Conservation (phyloP, 2,888 invertebrate species). For the Cataglyphis livida region DNA sequence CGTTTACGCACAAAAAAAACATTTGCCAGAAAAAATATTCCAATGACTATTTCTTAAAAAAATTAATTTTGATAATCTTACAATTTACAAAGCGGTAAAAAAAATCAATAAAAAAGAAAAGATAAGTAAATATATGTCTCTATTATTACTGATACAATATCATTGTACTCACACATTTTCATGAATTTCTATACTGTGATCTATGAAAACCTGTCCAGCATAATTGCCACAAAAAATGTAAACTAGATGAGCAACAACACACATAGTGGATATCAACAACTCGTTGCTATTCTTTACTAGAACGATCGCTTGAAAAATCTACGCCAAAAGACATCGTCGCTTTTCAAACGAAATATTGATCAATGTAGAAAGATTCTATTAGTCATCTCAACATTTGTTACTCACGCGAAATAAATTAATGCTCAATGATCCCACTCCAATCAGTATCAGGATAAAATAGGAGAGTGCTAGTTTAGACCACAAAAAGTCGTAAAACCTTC, state of each 20-base stretch:
- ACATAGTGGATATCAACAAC: background rate
- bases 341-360: background rate
- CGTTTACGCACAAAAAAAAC: background rate
- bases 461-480: background rate
- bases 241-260: background rate
- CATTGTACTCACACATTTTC: constrained; percentile 6
- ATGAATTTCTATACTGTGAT: background rate
- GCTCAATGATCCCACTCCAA: background rate
- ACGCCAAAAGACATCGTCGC: background rate
- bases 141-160: background rate
- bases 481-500: background rate
- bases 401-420: constrained; percentile 8
- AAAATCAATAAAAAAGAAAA: background rate
- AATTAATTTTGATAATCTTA: background rate
- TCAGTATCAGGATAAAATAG: background rate
- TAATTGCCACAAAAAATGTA: constrained; percentile 18
- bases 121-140: background rate
- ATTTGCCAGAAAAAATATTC: background rate
- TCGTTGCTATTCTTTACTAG: background rate
- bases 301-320: constrained; percentile 3
- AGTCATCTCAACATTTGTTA: background rate
- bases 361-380: background rate
- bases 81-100: background rate
- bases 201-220: constrained; percentile 16
- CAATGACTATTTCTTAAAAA: background rate